Base-by-base conservation (phyloP, 2,797 vertebrate genomes). In the Sebastiscus albofasciatus region DNA sequence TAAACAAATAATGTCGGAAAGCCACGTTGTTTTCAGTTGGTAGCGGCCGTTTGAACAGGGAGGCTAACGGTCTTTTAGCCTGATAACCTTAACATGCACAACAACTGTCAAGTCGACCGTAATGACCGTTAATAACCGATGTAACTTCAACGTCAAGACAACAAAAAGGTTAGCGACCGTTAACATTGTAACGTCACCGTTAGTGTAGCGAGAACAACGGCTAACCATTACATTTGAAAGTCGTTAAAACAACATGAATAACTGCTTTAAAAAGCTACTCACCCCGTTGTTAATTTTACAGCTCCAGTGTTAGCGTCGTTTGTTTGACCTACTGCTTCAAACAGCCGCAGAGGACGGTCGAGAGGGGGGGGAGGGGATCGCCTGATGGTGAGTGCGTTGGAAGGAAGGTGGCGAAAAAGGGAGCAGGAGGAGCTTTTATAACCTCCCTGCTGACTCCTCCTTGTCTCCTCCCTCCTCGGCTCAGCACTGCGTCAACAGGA, bases 221-320 rank as follows among this genome's bases (percentile, higher is more conserved):
- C 14, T 22, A 9, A 46, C 49, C 20, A 20, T 22, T 22, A 29
- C 12, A 31, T 59, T 42, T 29, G 1, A 26, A 11, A 69, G 7
- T 2, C 6, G 3, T 22, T 2, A 39, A 42, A 71, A 58, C n/a
- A 34, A 18, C 7, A 27, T 58, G 3, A 36, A 24, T 7, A 46
- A 3, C 2, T 2, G 9, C 9, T 1, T 20, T 1, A 1, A 3
- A 27, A 55, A 4, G 5, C 2, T 31, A 52, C 94, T 94, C 74
- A 96, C 96, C 96, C 95, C 95, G 95, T 95, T 87, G 82, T 66
- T 86, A n/a, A 88, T 80, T 81, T 95, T 93, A 96, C 75, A 95
- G 95, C 95, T 96, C 96, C 96, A 97, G 96, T 85, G 93, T 96
- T 94, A 70, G 90, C 88, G 95, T 95, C 92, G 96, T 87, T 91